Evolutionary conservation across 2,113 vertebrate genomes (phyloP).

Genomic region (Misgurnus anguillicaudatus): DNA sequence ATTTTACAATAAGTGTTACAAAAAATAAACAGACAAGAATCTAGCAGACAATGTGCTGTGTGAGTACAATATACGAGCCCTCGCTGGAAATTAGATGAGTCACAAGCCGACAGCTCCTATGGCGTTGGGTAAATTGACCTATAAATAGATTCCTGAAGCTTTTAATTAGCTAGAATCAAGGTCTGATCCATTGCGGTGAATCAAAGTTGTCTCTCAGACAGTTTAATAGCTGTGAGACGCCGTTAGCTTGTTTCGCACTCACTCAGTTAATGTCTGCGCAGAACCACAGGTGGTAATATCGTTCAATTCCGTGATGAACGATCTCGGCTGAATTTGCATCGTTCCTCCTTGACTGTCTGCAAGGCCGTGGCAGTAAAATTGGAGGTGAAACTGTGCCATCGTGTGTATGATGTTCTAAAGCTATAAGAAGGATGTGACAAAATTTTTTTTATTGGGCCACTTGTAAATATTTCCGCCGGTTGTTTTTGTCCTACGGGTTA

Average conservation of each 20-base stretch:
- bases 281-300: constrained; percentile 16
- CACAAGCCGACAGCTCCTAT: constrained; percentile 37
- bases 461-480: no score
- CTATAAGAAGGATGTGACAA: constrained; percentile 21
- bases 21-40: not conserved
- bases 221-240: constrained; percentile 37
- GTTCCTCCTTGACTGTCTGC: constrained; percentile 4
- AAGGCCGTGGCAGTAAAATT: constrained; percentile 3
- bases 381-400: constrained; percentile 18
- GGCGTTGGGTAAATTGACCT: constrained; percentile 39
- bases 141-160: constrained; percentile 49
- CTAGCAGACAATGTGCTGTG: not conserved
- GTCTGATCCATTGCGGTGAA: constrained; percentile 47
- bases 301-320: not conserved
- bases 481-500: no score
- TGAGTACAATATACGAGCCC: not conserved
- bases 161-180: constrained; percentile 50
- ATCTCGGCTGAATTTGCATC: not conserved
- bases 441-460: not conserved
- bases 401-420: not conserved
- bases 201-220: constrained; percentile 43
- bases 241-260: constrained; percentile 25
- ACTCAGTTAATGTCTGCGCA: not conserved
- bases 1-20: not conserved
- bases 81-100: constrained; percentile 36